Evolutionary conservation across 2,113 vertebrate genomes (phyloP), one percentile per base, ranked within the genome.

Genomic region (Perccottus glenii): DNA sequence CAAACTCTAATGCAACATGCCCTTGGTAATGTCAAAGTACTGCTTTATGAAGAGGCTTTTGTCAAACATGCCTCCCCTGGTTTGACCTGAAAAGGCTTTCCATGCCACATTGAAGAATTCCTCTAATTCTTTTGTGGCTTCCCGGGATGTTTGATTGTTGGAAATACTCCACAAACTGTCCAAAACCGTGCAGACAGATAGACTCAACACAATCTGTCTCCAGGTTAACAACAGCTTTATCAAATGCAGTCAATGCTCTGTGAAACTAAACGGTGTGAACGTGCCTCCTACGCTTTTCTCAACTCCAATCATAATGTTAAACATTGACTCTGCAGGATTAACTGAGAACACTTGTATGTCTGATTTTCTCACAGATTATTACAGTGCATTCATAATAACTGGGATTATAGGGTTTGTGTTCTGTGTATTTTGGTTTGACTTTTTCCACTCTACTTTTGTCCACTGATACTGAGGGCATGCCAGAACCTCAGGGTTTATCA

Each of bases 201-300:
- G 64, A 62, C 63, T 75, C 53, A 60, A 64, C 77, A 72, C 60
- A 57, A 51, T 42, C 35, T 67, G 50, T 75, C 64, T 67, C 33
- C 48, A 45, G 68, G 66, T 77, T 69, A 60, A 74, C 65, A 9
- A 69, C 35, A 6, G 56, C 73, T 75, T 76, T 63, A 63, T 65
- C 42, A 73, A 78, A 56, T 44, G 19, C 62, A 65, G 43, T 69
- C 49, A 81, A 56, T 47, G 32, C 12, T 0, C 45, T 64, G 64
- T 35, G 4, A 48, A 53, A 49, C 56, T 33, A 47, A 67, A 67
- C 14, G 50, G 65, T 71, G 71, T 71, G 63, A 78, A 70, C 67
- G 75, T 2, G 2, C 49, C 10, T 5, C 70, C 78, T 49, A 73
- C 55, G 1, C 36, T 52, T 46, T 64, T 43, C 40, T 70, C 19